Evolutionary conservation across 2,888 invertebrate genomes (phyloP).

Genomic region (Nemurella pictetii): DNA sequence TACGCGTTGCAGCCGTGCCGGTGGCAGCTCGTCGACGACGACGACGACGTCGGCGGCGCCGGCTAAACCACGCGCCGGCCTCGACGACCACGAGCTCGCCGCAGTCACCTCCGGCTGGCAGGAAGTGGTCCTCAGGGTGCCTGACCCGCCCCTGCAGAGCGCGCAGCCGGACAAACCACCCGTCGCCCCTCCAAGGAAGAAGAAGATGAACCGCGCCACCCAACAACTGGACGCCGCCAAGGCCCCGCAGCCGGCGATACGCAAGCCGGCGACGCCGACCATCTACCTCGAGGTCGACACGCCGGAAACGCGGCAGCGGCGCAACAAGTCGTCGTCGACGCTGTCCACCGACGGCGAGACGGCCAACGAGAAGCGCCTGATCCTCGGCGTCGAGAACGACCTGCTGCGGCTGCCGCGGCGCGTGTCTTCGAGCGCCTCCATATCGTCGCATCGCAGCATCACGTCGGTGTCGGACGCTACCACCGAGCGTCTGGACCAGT

Average conservation of each 20-base stretch:
- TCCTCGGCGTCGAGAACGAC: background rate
- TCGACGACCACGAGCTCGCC: background rate
- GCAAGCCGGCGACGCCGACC: background rate
- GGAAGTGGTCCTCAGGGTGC: conserved; percentile 31
- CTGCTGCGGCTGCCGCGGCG: background rate
- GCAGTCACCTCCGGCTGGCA: conserved; percentile 27
- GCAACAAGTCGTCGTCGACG: background rate
- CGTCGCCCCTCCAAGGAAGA: conserved; percentile 52
- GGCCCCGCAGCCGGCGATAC: background rate
- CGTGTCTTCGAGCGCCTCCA: background rate
- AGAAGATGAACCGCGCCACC: background rate
- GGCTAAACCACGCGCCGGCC: background rate
- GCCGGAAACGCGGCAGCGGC: background rate
- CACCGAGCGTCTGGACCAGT: conserved; percentile 53
- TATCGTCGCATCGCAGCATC: conserved; percentile 3
- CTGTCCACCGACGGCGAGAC: background rate
- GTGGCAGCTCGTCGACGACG: background rate
- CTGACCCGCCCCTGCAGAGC: conserved; percentile 12
- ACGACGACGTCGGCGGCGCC: background rate
- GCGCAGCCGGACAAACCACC: conserved; percentile 46
- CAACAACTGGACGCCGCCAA: background rate
- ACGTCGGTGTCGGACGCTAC: conserved; percentile 44
- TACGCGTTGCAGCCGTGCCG: background rate
- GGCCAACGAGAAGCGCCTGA: background rate
- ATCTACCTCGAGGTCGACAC: conserved; percentile 22